Conservation (phyloP, 2,888 invertebrate species). For the Dolomedes plantarius region DNA sequence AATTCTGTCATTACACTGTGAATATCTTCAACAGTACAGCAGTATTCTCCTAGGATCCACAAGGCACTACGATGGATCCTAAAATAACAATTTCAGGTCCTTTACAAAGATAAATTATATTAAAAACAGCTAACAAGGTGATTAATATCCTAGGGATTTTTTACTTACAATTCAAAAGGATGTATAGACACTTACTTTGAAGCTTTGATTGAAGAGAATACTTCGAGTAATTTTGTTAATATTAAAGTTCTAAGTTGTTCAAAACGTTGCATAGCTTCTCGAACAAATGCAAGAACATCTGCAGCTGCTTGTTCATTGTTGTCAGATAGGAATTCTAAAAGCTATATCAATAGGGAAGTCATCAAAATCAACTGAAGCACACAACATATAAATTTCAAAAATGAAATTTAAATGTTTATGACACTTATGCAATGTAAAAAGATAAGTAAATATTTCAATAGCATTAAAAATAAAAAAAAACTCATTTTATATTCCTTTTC, state of each 20-base stretch:
- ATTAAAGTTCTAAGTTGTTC: constrained; percentile 87
- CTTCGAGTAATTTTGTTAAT: constrained; percentile 86
- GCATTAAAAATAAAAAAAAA: too few species aligned
- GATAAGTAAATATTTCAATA: too few species aligned
- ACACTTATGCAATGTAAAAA: too few species aligned
- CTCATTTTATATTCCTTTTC: too few species aligned
- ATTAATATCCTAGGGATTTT: too few species aligned
- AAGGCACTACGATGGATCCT: constrained; percentile 92
- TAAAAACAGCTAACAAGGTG: background rate
- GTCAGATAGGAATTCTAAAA: constrained; percentile 94
- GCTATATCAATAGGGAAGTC: constrained; percentile 74
- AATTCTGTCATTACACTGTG: constrained; percentile 87
- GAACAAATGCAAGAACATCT: constrained; percentile 95
- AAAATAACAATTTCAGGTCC: constrained; percentile 73
- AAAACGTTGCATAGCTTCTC: constrained; percentile 97
- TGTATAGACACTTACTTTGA: constrained; percentile 84
- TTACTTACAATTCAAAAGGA: too few species aligned
- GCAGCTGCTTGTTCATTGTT: constrained; percentile 89
- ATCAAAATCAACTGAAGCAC: too few species aligned
- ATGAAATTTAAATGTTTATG: too few species aligned
- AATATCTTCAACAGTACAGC: constrained; percentile 86
- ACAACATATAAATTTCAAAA: background rate
- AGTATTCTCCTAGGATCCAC: constrained; percentile 98
- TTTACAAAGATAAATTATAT: background rate
- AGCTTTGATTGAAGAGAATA: constrained; percentile 90